Evolutionary conservation across 2,888 invertebrate species (phyloP).

Genomic region (Malthinus flaveolus): DNA sequence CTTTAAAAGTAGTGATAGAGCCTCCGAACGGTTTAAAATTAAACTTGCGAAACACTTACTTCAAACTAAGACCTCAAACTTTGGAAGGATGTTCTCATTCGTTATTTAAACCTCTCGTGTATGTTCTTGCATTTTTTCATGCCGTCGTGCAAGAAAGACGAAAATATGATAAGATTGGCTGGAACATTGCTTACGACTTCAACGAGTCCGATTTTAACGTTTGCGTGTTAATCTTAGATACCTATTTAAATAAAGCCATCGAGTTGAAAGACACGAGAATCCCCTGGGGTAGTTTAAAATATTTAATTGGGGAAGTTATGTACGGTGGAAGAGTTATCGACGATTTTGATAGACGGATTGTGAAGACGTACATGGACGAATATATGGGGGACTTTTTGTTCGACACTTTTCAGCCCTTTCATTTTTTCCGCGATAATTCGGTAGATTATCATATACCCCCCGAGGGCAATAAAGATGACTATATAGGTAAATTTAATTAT

Average conservation of each 20-base stretch:
- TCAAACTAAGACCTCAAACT: constrained; percentile 77
- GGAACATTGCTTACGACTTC: constrained; percentile 94
- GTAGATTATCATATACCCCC: constrained; percentile 81
- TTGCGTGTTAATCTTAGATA: constrained; percentile 82
- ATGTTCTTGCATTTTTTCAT: constrained; percentile 90
- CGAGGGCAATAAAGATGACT: constrained; percentile 66
- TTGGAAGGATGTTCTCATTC: constrained; percentile 75
- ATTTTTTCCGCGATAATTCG: constrained; percentile 76
- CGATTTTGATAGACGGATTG: constrained; percentile 85
- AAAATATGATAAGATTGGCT: constrained; percentile 92
- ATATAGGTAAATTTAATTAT: constrained; percentile 62
- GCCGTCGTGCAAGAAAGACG: constrained; percentile 90
- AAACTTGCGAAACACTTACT: constrained; percentile 86
- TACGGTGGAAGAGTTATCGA: constrained; percentile 94
- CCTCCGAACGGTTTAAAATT: constrained; percentile 89
- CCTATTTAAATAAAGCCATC: constrained; percentile 76
- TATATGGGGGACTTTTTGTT: constrained; percentile 94
- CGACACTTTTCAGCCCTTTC: constrained; percentile 88
- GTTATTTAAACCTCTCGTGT: constrained; percentile 80
- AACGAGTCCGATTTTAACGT: constrained; percentile 92
- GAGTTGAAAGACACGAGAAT: constrained; percentile 64
- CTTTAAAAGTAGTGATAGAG: constrained; percentile 80
- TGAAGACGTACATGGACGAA: constrained; percentile 88
- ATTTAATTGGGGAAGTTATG: constrained; percentile 94
- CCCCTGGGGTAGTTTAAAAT: constrained; percentile 90